Evolutionary conservation across 2,888 invertebrate genomes (phyloP), one percentile per base, ranked within the genome.

Genomic region (Volucella inanis): DNA sequence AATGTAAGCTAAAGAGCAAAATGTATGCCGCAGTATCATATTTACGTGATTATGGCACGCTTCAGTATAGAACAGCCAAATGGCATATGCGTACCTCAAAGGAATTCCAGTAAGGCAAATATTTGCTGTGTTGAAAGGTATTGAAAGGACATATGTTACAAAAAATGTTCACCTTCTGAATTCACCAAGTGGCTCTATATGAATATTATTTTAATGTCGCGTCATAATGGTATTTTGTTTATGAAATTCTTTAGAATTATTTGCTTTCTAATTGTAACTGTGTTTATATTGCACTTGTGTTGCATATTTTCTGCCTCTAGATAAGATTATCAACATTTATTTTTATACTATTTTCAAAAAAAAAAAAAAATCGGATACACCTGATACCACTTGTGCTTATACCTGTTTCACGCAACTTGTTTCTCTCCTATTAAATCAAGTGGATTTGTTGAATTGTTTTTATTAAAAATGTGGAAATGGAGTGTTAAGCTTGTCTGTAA

Each of bases 251-350:
- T 65, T 39, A 54, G 70, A 80, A 38, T 57, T 75, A 80, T 84
- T 84, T 84, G 65, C 65, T 64, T 18, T 79, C 14, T 68, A 74
- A 71, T 71, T 84, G 45, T 84, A 54, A 84, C 75, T 84, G 75
- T 84, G 80, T 84, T 84, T 84, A 71, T 71, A 47, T 49, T 84
- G 84, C 84, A 84, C 84, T 84, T 84, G 80, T 84, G 49, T 39
- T 75, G 80, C 65, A 80, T 50, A 80, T 67, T 72, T 84, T 61
- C 31, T 65, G 49, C 31, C 41, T 65, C 59, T 31, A 76, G 84
- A 84, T 84, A 84, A 84, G 84, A 76, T 80, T 80, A 76, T 54
- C 77, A 67, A 45, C 45, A 49, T 45, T 77, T 67, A 67, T 65
- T 67, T 70, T 18, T 38, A 31, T 31, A 31, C 31, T 31, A 64